A percentile compares a stretch with the other conserved stretches of the same genome.
Evolutionary conservation across 2,113 vertebrate genomes (phyloP).

Genomic region (Tor tambroides): DNA sequence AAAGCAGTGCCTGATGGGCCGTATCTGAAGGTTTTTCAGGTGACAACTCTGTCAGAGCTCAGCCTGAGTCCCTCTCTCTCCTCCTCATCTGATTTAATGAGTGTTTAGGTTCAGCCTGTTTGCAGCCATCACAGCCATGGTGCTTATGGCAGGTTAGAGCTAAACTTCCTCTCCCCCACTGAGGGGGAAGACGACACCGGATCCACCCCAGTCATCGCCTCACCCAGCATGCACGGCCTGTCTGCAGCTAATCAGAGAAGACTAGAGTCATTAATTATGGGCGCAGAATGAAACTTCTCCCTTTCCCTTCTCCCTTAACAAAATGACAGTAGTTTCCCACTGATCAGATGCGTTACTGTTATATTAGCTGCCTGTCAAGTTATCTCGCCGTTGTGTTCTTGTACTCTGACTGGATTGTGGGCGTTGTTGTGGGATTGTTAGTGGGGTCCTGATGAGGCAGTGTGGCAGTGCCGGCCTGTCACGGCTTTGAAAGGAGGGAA

Average conservation of each 20-base stretch:
- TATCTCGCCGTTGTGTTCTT: conserved; percentile 7
- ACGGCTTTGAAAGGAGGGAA: conserved; percentile 7
- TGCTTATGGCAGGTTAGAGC: conserved; percentile 25
- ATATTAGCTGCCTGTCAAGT: conserved; percentile 13
- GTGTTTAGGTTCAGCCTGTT: conserved; percentile 45
- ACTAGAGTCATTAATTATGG: conserved; percentile 61
- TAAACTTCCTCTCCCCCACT: conserved; percentile 35
- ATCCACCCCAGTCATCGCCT: conserved; percentile 45
- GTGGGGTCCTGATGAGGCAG: conserved; percentile 14
- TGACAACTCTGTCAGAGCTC: neutral
- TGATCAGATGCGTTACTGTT: conserved; percentile 8
- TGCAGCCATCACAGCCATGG: conserved; percentile 42
- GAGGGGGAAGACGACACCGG: conserved; percentile 36
- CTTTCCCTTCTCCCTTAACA: conserved; percentile 30
- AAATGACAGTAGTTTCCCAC: conserved; percentile 47
- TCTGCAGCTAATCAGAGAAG: conserved; percentile 59
- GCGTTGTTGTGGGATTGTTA: conserved; percentile 29
- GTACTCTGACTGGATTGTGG: conserved; percentile 19
- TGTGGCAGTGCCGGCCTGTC: neutral
- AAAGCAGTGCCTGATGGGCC: neutral
- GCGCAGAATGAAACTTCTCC: conserved; percentile 33
- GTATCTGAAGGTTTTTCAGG: neutral
- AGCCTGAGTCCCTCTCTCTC: neutral
- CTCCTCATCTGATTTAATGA: conserved; percentile 39
- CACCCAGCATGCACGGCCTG: conserved; percentile 29